Evolutionary conservation across 1,140 invertebrate species (phyloP), one percentile per base, ranked within the genome.

Genomic region (Thaumetopoea pityocampa): DNA sequence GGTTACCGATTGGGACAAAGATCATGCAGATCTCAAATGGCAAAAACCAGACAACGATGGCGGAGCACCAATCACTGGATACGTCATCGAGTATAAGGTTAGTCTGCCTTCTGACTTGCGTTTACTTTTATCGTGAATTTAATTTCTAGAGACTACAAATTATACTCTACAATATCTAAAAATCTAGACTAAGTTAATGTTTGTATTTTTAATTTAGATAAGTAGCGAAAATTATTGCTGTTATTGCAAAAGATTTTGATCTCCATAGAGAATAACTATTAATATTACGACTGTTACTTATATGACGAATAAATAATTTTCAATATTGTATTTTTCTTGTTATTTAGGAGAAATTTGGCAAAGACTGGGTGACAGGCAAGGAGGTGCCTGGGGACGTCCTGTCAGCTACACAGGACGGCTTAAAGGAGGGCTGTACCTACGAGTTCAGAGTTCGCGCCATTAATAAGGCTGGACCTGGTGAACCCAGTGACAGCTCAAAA

Each of bases 361-460:
- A 96, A 83, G 93, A 96, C 72, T 94, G 96, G 96, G 88, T 91
- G 37, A 89, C 88, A 50, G 93, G 92, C 16, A 92, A 94, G 61
- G 91, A 93, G 66, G 90, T 96, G 19, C 88, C 91, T 12, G 94
- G 93, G 2, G 92, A 96, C 61, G 87, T 91, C 6, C 88, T 91
- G 1, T 72, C 87, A 35, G 93, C 90, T 4, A 96, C 94, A 1
- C 92, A 98, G 28, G 92, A 94, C 61, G 94, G 94, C 4, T 87
- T 99, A 5, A 96, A 97, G 69, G 97, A 99, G 89, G 96, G 96
- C 9, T 91, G 92, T 36, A 94, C 96, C 50, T 99, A 99, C 63
- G 96, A 99, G 86, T 99, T 99, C 85, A 89, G 98, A 51, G 92
- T 99, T 23, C 90, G 94, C 51, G 98, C 98, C 34, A 91, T 98